A percentile compares a stretch with the other conserved stretches of the same genome.
These are phyloP conservation scores for Tiliacea citrago DNA, from an alignment of 2,888 invertebrate species.

Conservation along the genomic window DNA sequence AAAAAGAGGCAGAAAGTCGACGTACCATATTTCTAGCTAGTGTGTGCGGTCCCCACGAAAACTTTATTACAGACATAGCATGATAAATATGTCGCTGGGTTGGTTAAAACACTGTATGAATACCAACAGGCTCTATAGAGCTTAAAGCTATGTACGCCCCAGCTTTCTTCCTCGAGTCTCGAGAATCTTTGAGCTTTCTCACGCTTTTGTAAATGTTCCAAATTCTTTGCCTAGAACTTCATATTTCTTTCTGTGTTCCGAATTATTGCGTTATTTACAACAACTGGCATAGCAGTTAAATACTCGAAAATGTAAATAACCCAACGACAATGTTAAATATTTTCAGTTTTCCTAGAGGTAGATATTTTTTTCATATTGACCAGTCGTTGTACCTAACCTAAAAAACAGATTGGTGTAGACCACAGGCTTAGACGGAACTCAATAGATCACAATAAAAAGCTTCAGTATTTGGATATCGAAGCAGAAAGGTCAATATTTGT, in stretches of 20 bases:
- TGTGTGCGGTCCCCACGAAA: slow-evolving; percentile 61
- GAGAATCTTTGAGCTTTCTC: slow-evolving; percentile 52
- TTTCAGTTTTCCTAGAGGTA: background rate
- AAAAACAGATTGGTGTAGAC: slow-evolving; percentile 21
- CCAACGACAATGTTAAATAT: background rate
- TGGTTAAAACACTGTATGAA: slow-evolving; percentile 61
- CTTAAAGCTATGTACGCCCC: slow-evolving; percentile 39
- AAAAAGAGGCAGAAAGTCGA: slow-evolving; percentile 64
- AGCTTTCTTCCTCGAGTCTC: slow-evolving; percentile 52
- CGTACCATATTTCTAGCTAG: slow-evolving; percentile 59
- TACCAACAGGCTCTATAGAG: slow-evolving; percentile 34
- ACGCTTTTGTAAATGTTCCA: slow-evolving; percentile 50
- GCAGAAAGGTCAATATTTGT: slow-evolving; percentile 55
- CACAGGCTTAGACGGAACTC: slow-evolving; percentile 13
- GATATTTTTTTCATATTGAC: background rate
- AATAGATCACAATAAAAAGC: slow-evolving; percentile 35
- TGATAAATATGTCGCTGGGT: slow-evolving; percentile 59
- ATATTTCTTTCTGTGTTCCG: slow-evolving; percentile 48
- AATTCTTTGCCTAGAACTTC: slow-evolving; percentile 42
- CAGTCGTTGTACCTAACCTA: background rate
- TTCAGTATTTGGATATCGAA: slow-evolving; percentile 21
- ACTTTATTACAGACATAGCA: slow-evolving; percentile 65
- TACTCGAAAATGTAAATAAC: slow-evolving; percentile 6
- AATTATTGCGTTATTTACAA: slow-evolving; percentile 45
- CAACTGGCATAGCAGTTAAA: slow-evolving; percentile 25